phyloP scores from a whole-genome alignment of 2,113 vertebrate genomes.

The Elephantulus edwardii region DNA sequence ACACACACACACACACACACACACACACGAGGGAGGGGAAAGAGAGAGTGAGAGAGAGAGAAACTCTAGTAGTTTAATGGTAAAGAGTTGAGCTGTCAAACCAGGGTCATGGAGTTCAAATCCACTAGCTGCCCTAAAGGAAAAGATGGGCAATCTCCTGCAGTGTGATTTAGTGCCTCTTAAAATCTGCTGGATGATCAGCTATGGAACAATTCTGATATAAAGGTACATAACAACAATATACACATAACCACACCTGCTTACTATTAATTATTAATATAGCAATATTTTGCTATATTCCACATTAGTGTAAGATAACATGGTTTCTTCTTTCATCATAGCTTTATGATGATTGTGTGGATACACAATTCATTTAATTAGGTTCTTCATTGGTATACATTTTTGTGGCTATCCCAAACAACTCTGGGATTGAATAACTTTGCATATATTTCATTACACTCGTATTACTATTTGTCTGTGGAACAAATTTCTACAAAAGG shows the following conservation, averaged over 20 bases:
- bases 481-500: background rate
- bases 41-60: no score
- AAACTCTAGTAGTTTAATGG: no score
- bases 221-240: background rate
- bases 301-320: background rate
- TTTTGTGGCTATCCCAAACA: background rate
- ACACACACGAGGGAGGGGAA: no score
- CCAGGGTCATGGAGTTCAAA: no score
- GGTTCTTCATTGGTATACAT: background rate
- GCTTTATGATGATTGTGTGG: background rate
- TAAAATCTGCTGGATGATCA: no score
- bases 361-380: background rate
- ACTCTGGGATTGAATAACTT: slow-evolving; percentile 6
- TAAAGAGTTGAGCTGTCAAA: no score
- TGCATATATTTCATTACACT: background rate
- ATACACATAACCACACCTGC: background rate
- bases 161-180: no score
- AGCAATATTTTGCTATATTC: background rate
- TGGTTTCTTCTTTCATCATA: background rate
- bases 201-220: background rate
- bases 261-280: background rate
- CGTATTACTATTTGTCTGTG: background rate
- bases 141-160: no score
- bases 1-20: no score
- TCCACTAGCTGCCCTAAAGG: no score